Evolutionary conservation across 2,797 vertebrate genomes (phyloP).

Genomic region (Chrysocyon brachyurus): DNA sequence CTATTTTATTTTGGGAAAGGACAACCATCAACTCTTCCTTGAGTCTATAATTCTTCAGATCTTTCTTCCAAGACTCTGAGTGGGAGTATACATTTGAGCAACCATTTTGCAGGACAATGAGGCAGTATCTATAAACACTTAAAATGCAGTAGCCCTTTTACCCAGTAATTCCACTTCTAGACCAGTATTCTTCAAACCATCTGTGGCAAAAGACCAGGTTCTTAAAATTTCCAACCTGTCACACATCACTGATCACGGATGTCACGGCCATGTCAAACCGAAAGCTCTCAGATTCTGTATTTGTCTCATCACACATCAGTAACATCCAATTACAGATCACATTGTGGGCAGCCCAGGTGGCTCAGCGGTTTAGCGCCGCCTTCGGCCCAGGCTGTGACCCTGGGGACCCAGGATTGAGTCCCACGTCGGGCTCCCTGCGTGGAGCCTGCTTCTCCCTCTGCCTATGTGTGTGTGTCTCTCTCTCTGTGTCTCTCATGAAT

Average conservation of each 20-base stretch:
- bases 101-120: neutral
- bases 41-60: neutral
- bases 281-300: constrained; percentile 19
- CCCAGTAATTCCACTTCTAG: neutral
- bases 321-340: too few relatives aligned
- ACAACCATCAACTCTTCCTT: neutral
- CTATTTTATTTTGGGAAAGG: neutral
- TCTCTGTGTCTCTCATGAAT: too few relatives aligned
- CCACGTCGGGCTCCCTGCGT: too few relatives aligned
- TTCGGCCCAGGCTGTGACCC: too few relatives aligned
- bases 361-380: too few relatives aligned
- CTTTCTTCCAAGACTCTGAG: neutral
- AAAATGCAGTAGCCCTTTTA: neutral
- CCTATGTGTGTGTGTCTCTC: too few relatives aligned
- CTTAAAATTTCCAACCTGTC: neutral
- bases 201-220: neutral
- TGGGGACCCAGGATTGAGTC: too few relatives aligned
- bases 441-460: too few relatives aligned
- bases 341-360: too few relatives aligned
- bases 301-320: neutral
- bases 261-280: too few relatives aligned
- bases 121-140: neutral
- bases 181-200: neutral
- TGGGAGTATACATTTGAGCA: neutral
- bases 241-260: too few relatives aligned